Conservation (phyloP, 2,888 invertebrate species). For the Lottia scabra region DNA sequence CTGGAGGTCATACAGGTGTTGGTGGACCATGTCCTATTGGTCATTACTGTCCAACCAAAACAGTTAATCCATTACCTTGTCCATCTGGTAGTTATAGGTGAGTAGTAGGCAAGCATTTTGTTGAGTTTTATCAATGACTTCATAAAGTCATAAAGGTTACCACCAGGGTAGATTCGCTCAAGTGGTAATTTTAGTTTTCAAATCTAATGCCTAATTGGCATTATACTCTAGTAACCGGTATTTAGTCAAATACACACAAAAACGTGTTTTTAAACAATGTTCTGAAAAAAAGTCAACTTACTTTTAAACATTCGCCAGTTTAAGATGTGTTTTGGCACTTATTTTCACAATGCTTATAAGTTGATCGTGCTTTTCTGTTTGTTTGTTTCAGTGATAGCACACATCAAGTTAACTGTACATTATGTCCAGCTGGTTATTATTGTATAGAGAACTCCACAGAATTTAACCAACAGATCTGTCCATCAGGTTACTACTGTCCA, state of each 20-base stretch:
- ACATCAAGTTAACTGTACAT: constrained; percentile 49
- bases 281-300: too few species aligned
- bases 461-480: constrained; percentile 55
- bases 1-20: constrained; percentile 55
- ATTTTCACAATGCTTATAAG: too few species aligned
- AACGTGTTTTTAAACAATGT: too few species aligned
- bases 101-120: neutral
- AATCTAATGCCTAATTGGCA: too few species aligned
- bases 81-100: constrained; percentile 61
- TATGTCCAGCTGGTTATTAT: constrained; percentile 62
- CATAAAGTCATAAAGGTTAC: too few species aligned
- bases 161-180: too few species aligned
- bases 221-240: too few species aligned
- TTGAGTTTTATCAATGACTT: too few species aligned
- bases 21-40: constrained; percentile 62
- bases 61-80: constrained; percentile 53
- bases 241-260: too few species aligned
- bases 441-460: constrained; percentile 59
- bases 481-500: constrained; percentile 63
- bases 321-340: too few species aligned
- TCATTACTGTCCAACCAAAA: constrained; percentile 58
- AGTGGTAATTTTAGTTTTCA: too few species aligned
- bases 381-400: constrained; percentile 47
- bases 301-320: too few species aligned
- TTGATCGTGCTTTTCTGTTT: neutral